These are phyloP conservation scores for Apogon talboti DNA, from an alignment of 2,797 vertebrate species.

Conservation along the genomic window DNA sequence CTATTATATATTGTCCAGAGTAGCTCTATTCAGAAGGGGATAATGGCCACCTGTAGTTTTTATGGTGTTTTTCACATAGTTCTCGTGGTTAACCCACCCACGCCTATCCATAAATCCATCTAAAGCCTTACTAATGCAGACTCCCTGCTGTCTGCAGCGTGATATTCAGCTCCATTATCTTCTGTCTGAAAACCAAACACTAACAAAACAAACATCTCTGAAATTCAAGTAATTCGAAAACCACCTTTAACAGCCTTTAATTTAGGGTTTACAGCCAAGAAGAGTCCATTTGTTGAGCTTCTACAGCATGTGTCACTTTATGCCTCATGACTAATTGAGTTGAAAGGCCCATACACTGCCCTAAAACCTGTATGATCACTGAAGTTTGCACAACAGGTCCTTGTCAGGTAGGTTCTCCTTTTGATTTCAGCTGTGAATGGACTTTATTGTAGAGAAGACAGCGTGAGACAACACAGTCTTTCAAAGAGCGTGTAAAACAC, in stretches of 20 bases:
- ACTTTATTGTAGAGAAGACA: slow-evolving; percentile 7
- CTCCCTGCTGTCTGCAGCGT: slow-evolving; percentile 11
- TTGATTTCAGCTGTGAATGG: background rate
- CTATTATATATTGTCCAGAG: background rate
- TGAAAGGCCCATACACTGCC: background rate
- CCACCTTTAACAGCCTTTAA: too few species aligned
- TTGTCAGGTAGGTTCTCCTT: background rate
- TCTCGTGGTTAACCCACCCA: background rate
- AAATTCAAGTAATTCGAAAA: background rate
- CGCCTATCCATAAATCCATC: slow-evolving; percentile 16
- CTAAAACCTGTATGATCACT: slow-evolving; percentile 19
- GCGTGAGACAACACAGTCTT: background rate
- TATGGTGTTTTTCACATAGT: background rate
- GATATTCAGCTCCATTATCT: background rate
- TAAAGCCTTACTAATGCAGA: background rate
- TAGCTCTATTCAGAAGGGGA: background rate
- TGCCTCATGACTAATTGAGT: background rate
- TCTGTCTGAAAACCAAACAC: background rate
- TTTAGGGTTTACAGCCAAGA: background rate
- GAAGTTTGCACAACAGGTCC: background rate
- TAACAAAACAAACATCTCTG: background rate
- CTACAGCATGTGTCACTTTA: background rate
- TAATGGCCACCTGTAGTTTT: background rate
- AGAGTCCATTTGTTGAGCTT: background rate
- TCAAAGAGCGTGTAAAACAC: background rate